Evolutionary conservation across 2,888 invertebrate genomes (phyloP).

Genomic region (Caenorhabditis doughertyi): DNA sequence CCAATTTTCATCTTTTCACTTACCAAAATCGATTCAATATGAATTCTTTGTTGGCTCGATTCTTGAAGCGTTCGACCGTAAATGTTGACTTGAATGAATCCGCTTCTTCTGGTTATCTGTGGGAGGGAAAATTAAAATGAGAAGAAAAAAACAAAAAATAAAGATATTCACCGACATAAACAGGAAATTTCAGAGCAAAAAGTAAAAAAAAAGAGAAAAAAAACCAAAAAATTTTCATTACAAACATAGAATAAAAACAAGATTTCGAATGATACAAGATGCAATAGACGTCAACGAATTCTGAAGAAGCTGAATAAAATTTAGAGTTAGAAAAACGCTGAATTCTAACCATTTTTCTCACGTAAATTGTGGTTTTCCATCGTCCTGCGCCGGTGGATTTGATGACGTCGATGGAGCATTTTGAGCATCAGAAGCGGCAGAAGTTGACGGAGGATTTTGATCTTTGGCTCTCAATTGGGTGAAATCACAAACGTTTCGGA

Average conservation of each 20-base stretch:
- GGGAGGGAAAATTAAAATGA: no score
- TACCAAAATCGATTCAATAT: conserved; percentile 6
- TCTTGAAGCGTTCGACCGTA: conserved; percentile 38
- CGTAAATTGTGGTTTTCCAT: neutral
- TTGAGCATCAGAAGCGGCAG: no score
- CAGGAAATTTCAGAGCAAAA: neutral
- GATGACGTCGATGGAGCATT: neutral
- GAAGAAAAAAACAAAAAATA: no score
- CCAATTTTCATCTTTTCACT: neutral
- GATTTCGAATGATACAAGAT: neutral
- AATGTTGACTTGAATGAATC: conserved; percentile 47
- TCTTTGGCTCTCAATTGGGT: neutral
- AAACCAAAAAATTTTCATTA: neutral
- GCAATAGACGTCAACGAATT: conserved; percentile 3
- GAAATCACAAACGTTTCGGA: neutral
- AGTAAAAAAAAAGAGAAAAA: neutral
- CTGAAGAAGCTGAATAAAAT: conserved; percentile 36
- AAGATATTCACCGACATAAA: neutral
- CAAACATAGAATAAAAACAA: neutral
- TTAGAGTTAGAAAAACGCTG: neutral
- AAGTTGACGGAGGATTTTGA: neutral
- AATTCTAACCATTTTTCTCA: neutral
- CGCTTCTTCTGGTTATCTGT: conserved; percentile 1
- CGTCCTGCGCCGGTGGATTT: neutral
- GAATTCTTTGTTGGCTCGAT: neutral